These are phyloP conservation scores for Ostrea edulis DNA, from an alignment of 1,140 invertebrate genomes.

Conservation along the genomic window DNA sequence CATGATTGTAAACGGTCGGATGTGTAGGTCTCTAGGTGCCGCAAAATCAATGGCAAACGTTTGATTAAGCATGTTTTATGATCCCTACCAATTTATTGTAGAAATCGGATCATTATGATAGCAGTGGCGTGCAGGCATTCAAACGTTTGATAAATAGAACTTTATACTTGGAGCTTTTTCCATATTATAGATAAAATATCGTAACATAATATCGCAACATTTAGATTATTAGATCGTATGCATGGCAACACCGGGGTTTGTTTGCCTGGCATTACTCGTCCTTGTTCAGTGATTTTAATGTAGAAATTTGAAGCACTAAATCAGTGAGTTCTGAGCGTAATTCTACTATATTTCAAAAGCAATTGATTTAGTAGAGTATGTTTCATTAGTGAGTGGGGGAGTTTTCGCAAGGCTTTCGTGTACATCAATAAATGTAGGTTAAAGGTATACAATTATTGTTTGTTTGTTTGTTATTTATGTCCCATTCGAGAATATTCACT, in stretches of 20 bases:
- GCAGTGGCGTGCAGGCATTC: background rate
- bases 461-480: too few species aligned
- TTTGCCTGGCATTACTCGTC: background rate
- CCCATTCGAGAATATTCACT: too few species aligned
- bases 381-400: too few species aligned
- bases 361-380: too few species aligned
- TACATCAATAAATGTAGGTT: too few species aligned
- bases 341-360: too few species aligned
- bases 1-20: background rate
- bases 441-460: too few species aligned
- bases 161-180: background rate
- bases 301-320: too few species aligned
- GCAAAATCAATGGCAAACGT: background rate
- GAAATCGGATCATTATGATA: background rate
- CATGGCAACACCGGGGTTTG: background rate
- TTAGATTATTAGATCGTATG: background rate
- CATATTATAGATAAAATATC: background rate
- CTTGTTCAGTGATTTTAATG: background rate
- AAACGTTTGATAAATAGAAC: background rate
- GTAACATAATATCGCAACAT: background rate
- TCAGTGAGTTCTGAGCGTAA: too few species aligned
- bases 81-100: background rate
- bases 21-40: background rate
- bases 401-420: too few species aligned
- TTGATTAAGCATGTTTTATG: constrained; percentile 3